Evolutionary conservation across 2,113 vertebrate genomes (phyloP).

Genomic region (Microcebus murinus): DNA sequence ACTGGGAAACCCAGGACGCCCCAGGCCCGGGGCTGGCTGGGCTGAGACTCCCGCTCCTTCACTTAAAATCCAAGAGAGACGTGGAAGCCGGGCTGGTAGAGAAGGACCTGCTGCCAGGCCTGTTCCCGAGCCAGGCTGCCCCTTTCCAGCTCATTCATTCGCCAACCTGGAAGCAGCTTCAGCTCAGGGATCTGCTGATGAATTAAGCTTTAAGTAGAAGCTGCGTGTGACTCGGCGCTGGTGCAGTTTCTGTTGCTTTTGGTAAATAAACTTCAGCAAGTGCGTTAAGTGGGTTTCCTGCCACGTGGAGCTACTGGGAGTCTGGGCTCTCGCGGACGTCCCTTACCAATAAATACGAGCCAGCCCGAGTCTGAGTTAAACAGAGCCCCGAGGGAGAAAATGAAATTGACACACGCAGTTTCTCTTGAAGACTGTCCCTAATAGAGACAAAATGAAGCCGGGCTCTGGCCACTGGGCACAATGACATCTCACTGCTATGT

Average conservation of each 20-base stretch:
- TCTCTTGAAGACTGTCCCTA: not conserved
- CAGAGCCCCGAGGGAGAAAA: constrained; percentile 18
- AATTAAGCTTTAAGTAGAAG: not conserved
- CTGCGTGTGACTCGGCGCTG: not conserved
- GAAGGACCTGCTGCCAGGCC: not conserved
- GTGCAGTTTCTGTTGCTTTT: not conserved
- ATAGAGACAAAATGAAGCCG: not conserved
- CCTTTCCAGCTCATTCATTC: not conserved
- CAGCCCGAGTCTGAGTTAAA: not conserved
- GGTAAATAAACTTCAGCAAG: constrained; percentile 43
- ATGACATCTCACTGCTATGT: not conserved
- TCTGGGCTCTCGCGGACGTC: not conserved
- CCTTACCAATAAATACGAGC: not conserved
- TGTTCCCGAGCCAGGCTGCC: not conserved
- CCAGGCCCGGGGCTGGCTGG: not conserved
- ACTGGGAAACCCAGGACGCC: not conserved
- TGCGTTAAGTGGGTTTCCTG: not conserved
- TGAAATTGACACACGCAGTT: not conserved
- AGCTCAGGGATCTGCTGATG: not conserved
- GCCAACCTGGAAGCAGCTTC: not conserved
- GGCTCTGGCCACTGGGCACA: not conserved
- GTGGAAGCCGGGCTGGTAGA: not conserved
- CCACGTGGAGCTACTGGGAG: not conserved
- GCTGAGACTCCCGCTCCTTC: not conserved
- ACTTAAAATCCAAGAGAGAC: not conserved